Evolutionary conservation across 2,797 vertebrate species (phyloP).

Genomic region (Hipposideros larvatus): DNA sequence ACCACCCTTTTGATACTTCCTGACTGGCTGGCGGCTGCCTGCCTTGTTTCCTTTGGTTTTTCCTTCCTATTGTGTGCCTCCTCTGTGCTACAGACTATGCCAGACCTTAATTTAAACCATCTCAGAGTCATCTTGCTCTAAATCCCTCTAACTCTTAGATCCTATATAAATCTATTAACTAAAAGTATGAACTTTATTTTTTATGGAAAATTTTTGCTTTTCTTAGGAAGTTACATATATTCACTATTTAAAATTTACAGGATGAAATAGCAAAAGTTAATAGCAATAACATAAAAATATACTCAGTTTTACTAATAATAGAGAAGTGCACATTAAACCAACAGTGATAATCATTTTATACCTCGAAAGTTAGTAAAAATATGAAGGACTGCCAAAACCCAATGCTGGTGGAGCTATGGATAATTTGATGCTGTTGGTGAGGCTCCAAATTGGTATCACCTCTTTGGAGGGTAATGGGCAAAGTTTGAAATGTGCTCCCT

Average conservation of each 20-base stretch:
- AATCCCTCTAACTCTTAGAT: neutral
- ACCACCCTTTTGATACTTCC: neutral
- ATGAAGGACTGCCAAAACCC: neutral
- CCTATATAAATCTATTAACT: neutral
- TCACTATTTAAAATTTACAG: conserved; percentile 12
- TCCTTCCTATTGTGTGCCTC: conserved; percentile 3
- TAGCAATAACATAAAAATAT: neutral
- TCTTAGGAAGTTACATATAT: neutral
- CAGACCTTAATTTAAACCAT: conserved; percentile 20
- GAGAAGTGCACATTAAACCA: neutral
- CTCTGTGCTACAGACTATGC: neutral
- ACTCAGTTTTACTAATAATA: neutral
- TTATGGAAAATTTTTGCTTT: neutral
- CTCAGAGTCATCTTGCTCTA: conserved; percentile 4
- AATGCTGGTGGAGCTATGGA: neutral
- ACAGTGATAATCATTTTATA: neutral
- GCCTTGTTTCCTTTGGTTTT: conserved; percentile 39
- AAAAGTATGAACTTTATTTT: conserved; percentile 6
- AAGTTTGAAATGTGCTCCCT: conserved; percentile 41
- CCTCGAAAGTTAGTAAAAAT: conserved; percentile 3
- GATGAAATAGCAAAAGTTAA: neutral
- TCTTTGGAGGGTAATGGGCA: neutral
- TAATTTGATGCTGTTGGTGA: neutral
- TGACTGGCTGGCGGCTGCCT: neutral
- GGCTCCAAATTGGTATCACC: neutral